phyloP scores from a whole-genome alignment of 2,888 invertebrate genomes.

The Polyommatus icarus region DNA sequence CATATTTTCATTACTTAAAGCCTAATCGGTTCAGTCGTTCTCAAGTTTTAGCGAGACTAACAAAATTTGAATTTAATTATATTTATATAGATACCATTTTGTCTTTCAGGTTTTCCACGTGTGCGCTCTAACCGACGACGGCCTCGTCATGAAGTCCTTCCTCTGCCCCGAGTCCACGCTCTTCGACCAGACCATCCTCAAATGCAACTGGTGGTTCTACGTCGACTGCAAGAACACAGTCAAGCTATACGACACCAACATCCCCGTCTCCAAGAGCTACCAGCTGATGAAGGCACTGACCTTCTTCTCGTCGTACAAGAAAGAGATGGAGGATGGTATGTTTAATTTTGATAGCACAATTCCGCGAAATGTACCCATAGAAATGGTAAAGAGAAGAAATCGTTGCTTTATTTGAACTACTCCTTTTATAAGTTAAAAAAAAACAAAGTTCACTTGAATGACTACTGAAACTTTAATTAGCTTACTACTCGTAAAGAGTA shows the following conservation, averaged over 20 bases:
- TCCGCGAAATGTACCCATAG: too few species aligned
- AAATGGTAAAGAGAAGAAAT: too few species aligned
- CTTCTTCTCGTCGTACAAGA: slow-evolving; percentile 92
- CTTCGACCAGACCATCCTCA: slow-evolving; percentile 94
- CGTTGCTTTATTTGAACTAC: too few species aligned
- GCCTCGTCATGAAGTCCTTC: slow-evolving; percentile 94
- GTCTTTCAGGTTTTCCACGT: slow-evolving; percentile 91
- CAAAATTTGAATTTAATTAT: too few species aligned
- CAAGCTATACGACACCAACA: slow-evolving; percentile 92
- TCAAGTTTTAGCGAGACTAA: too few species aligned
- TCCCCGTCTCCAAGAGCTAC: slow-evolving; percentile 94
- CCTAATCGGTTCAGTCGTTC: too few species aligned
- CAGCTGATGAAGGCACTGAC: slow-evolving; percentile 94
- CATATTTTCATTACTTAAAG: too few species aligned
- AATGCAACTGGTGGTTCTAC: slow-evolving; percentile 97
- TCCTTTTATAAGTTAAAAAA: too few species aligned
- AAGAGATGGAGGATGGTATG: slow-evolving; percentile 75
- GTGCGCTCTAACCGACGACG: slow-evolving; percentile 93
- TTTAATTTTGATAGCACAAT: neutral
- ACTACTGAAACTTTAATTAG: too few species aligned
- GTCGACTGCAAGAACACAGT: slow-evolving; percentile 92
- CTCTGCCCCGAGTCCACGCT: slow-evolving; percentile 94
- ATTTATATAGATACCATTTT: too few species aligned
- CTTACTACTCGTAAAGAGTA: too few species aligned
- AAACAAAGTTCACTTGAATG: too few species aligned